phyloP scores from a whole-genome alignment of 2,888 invertebrate genomes.

The Saturnia pavonia region DNA sequence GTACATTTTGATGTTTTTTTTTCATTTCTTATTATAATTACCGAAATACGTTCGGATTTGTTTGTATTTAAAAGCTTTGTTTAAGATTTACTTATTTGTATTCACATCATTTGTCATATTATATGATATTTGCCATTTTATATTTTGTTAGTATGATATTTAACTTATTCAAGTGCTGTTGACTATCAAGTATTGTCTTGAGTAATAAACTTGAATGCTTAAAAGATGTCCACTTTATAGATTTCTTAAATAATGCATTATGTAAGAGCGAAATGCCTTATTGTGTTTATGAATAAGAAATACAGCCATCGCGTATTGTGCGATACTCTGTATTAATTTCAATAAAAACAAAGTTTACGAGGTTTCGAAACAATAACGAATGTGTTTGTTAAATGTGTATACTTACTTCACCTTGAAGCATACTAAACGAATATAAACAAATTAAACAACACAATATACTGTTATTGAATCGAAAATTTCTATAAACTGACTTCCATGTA shows the following conservation, averaged over 20 bases:
- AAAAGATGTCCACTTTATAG: background rate
- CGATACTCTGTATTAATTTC: background rate
- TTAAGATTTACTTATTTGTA: background rate
- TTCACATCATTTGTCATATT: background rate
- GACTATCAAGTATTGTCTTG: background rate
- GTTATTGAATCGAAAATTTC: background rate
- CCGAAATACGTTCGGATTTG: background rate
- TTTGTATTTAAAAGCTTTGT: background rate
- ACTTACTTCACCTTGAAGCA: slow-evolving; percentile 9
- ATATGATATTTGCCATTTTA: background rate
- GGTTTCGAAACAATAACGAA: slow-evolving; percentile 13
- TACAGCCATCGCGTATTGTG: background rate
- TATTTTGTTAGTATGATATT: background rate
- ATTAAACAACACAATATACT: background rate
- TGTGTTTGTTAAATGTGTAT: slow-evolving; percentile 2
- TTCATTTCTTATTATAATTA: background rate
- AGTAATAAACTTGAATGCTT: background rate
- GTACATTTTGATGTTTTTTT: background rate
- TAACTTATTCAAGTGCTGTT: background rate
- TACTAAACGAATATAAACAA: slow-evolving; percentile 8
- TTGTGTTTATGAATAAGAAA: background rate
- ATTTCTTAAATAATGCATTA: background rate
- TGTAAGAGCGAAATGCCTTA: background rate
- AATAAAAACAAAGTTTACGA: slow-evolving; percentile 5
- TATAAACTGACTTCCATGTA: slow-evolving; percentile 6